These are phyloP conservation scores for Oxyruncus cristatus DNA, from an alignment of 2,113 vertebrate genomes.

Conservation along the genomic window DNA sequence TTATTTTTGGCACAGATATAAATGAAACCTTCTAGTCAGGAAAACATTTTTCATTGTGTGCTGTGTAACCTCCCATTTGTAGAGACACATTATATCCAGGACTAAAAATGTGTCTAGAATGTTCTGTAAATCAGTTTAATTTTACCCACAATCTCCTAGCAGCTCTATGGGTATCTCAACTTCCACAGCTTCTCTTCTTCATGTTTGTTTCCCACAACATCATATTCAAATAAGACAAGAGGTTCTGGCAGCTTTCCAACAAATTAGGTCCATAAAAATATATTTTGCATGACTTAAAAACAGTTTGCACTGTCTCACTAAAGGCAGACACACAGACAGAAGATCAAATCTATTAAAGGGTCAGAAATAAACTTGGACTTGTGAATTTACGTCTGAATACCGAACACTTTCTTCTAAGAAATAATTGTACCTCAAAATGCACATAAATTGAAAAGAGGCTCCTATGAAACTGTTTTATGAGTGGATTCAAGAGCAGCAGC, in stretches of 20 bases:
- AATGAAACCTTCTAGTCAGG: conserved; percentile 37
- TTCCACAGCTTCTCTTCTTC: background rate
- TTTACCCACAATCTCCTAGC: background rate
- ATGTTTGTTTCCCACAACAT: background rate
- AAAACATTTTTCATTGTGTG: conserved; percentile 40
- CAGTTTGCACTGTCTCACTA: background rate
- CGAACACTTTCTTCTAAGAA: conserved; percentile 7
- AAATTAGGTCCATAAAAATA: background rate
- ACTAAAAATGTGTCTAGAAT: background rate
- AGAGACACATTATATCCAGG: background rate
- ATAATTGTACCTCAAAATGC: background rate
- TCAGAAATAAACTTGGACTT: background rate
- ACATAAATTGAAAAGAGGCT: conserved; percentile 16
- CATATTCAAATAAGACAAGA: background rate
- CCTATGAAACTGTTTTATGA: conserved; percentile 21
- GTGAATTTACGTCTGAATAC: background rate
- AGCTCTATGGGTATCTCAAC: background rate
- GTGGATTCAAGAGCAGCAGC: conserved; percentile 3
- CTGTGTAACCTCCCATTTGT: background rate
- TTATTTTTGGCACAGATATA: conserved; percentile 52
- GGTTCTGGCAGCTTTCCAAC: background rate
- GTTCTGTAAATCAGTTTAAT: background rate
- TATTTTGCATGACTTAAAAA: background rate
- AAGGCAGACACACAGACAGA: background rate
- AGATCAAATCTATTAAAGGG: background rate